Conservation (phyloP, 2,888 invertebrate genomes). For the Lamellibrachia satsuma region DNA sequence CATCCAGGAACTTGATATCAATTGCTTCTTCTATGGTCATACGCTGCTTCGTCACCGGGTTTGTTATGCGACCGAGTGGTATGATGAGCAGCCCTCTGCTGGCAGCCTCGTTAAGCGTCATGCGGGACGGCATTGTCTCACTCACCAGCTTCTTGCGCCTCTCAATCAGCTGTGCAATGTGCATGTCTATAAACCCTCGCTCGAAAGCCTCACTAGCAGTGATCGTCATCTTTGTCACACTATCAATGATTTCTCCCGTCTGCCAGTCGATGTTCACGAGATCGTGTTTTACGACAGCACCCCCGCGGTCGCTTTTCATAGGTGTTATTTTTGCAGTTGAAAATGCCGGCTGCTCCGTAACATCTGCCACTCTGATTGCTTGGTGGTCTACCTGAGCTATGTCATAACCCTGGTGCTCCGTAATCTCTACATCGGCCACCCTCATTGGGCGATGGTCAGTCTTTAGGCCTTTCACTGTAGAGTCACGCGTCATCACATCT, state of each 20-base stretch:
- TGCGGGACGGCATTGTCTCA: conserved; percentile 23
- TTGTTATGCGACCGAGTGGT: conserved; percentile 41
- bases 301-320: not conserved
- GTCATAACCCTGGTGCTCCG: conserved; percentile 23
- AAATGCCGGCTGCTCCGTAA: not conserved
- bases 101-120: conserved; percentile 46
- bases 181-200: conserved; percentile 85
- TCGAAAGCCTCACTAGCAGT: conserved; percentile 91
- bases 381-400: not conserved
- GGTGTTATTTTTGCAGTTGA: not conserved
- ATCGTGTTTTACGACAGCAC: conserved; percentile 80
- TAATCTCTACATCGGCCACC: conserved; percentile 1
- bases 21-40: conserved; percentile 85
- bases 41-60: conserved; percentile 46
- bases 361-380: not conserved
- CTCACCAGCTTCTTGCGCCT: conserved; percentile 31
- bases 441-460: conserved; percentile 11
- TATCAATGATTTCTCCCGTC: conserved; percentile 70
- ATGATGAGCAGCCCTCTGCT: conserved; percentile 42
- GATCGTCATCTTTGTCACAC: conserved; percentile 74
- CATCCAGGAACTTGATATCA: conserved; percentile 41
- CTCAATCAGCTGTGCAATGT: conserved; percentile 42
- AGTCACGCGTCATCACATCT: conserved; percentile 1
- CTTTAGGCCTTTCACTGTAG: not conserved
- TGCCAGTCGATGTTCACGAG: conserved; percentile 72